These are phyloP conservation scores for Ganaspis brasiliensis DNA, from an alignment of 2,888 invertebrate species.

Conservation along the genomic window DNA sequence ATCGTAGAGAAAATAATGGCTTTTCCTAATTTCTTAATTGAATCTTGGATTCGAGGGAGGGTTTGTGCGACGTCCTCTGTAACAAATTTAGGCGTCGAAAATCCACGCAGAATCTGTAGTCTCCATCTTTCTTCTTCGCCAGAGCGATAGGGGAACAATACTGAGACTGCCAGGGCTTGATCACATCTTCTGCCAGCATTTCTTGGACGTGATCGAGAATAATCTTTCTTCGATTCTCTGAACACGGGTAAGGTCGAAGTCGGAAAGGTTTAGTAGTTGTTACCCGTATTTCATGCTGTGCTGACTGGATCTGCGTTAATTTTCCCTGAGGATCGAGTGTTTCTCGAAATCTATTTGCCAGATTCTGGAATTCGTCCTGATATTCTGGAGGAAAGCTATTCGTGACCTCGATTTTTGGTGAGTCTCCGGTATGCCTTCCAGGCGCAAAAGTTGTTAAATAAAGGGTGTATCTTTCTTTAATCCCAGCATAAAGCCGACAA, in stretches of 20 bases:
- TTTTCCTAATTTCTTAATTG: conserved; percentile 48
- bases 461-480: background rate
- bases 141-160: conserved; percentile 61
- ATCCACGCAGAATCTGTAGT: conserved; percentile 58
- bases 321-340: background rate
- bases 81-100: conserved; percentile 49
- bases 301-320: conserved; percentile 17
- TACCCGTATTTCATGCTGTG: conserved; percentile 45
- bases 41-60: conserved; percentile 43
- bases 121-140: conserved; percentile 53
- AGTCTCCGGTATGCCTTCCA: background rate
- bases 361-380: background rate
- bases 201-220: conserved; percentile 54
- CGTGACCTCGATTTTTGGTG: background rate
- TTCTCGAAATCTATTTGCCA: background rate
- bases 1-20: conserved; percentile 68
- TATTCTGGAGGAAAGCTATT: background rate
- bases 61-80: conserved; percentile 26
- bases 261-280: conserved; percentile 45
- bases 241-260: conserved; percentile 44
- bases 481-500: background rate
- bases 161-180: conserved; percentile 55
- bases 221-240: conserved; percentile 30
- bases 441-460: background rate
- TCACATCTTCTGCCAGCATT: conserved; percentile 59